phyloP scores from a whole-genome alignment of 2,888 invertebrate species.

The Synanthedon vespiformis region DNA sequence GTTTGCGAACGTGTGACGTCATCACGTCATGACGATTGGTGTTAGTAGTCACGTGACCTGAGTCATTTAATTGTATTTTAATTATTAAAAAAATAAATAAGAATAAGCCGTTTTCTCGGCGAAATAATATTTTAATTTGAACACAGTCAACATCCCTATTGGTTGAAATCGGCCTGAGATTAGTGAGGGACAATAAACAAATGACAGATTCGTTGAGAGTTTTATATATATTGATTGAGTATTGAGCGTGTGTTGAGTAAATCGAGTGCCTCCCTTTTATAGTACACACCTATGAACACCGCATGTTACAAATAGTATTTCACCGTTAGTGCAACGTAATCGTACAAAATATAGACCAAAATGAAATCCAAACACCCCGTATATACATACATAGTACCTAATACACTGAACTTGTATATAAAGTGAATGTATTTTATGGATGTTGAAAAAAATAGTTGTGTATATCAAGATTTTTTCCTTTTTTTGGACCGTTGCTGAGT shows the following conservation, averaged over 20 bases:
- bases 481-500: too few relatives aligned
- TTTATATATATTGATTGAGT: too few relatives aligned
- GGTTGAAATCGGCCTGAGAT: slow-evolving; percentile 28
- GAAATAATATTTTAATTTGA: too few relatives aligned
- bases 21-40: too few relatives aligned
- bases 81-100: too few relatives aligned
- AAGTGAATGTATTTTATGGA: slow-evolving; percentile 43
- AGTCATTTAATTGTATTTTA: too few relatives aligned
- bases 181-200: slow-evolving; percentile 40
- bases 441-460: slow-evolving; percentile 28
- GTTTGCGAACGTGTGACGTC: too few relatives aligned
- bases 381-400: slow-evolving; percentile 19
- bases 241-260: neutral
- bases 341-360: slow-evolving; percentile 68
- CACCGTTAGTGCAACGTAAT: slow-evolving; percentile 55
- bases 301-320: slow-evolving; percentile 19
- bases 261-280: slow-evolving; percentile 2
- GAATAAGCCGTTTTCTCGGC: too few relatives aligned
- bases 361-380: slow-evolving; percentile 44
- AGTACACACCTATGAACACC: neutral
- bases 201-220: too few relatives aligned
- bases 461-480: slow-evolving; percentile 4
- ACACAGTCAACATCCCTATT: too few relatives aligned
- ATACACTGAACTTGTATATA: slow-evolving; percentile 32
- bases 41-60: too few relatives aligned